Base-by-base conservation (phyloP, 2,797 vertebrate genomes). In the Muraenolepis orangiensis region DNA sequence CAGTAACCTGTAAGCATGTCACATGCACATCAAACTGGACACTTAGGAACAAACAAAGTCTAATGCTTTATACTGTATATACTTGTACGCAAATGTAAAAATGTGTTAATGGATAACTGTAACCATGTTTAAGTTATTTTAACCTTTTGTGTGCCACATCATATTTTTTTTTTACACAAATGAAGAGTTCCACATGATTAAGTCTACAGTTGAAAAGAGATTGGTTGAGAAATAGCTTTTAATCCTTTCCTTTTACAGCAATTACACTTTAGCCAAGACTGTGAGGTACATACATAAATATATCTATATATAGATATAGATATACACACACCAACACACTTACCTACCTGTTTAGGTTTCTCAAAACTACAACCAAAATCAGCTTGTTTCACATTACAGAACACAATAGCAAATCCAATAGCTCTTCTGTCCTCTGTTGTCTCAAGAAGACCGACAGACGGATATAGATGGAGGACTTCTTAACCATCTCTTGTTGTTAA, bases 401-500 rank as follows among this genome's bases (percentile, higher is more conserved):
- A 57, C 3, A 57, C 20, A 6, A 51, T 51, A 3, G 20, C 4
- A 1, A 61, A 18, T 20, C 5, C 42, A 61, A 7, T 26, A 2
- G 3, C 18, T 7, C n/a, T 57, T 57, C 23, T 10, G n/a, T 13
- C 23, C 23, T 26, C 26, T 64, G 57, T 64, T 26, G 57, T 3
- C n/a, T 61, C n/a, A 61, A 26, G 7, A 61, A 34, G 3, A 34
- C 32, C 3, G 8, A 3, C 3, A 34, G 32, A 34, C 8, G 57
- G 8, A 8, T 8, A n/a, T 34, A 8, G 57, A 64, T 12, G 23
- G 57, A 31, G 76, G 51, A 83, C 73, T 14, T 72, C 69, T 90
- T 91, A 90, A 90, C 88, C 73, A 78, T 84, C 38, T 91, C 78
- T 89, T 81, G 86, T 93, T 92, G 85, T n/a, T n/a, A n/a, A n/a